Base-by-base conservation (phyloP, 2,797 vertebrate species). In the Betta splendens region DNA sequence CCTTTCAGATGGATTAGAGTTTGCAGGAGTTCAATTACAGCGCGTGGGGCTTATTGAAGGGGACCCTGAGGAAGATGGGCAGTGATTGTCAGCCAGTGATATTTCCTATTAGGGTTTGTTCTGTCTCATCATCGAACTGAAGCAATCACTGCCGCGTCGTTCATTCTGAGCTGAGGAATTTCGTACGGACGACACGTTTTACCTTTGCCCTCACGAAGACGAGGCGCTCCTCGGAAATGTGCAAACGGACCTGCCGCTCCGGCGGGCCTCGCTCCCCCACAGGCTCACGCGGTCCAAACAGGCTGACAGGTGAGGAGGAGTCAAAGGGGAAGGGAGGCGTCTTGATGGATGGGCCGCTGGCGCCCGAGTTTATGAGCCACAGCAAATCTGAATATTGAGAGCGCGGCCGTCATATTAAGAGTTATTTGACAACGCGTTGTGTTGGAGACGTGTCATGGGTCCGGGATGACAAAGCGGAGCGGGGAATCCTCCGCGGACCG, bases 311-410 rank as follows among this genome's bases (percentile, higher is more conserved):
- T 88, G 73, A 76, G 56, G 64, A 69, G 64, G 69, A 74, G 54
- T 52, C 56, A 20, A 33, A 60, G 39, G 29, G 31, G 51, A 9
- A 3, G 18, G 15, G 6, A 17, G 2, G 20, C 37, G 75, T 63
- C 43, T 86, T 93, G 91, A 92, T 91, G 88, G 90, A 92, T 92
- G 87, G 88, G 84, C 63, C 67, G 32, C 76, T 50, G 66, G 75
- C 77, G 49, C 61, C 65, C 8, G 79, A 74, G 86, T 91, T 92
- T 90, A 91, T 89, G 89, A 90, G 90, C 85, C 90, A 89, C 68
- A 81, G 82, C 83, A 70, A 88, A 92, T 93, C 90, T 92, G 80
- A 92, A 92, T 93, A 93, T 92, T 89, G 86, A 90, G 83, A 89
- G 84, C 20, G 44, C 29, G 64, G 72, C 82, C 77, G 56, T 77